phyloP scores from a whole-genome alignment of 1,140 invertebrate species.

The Dermatophagoides farinae region DNA sequence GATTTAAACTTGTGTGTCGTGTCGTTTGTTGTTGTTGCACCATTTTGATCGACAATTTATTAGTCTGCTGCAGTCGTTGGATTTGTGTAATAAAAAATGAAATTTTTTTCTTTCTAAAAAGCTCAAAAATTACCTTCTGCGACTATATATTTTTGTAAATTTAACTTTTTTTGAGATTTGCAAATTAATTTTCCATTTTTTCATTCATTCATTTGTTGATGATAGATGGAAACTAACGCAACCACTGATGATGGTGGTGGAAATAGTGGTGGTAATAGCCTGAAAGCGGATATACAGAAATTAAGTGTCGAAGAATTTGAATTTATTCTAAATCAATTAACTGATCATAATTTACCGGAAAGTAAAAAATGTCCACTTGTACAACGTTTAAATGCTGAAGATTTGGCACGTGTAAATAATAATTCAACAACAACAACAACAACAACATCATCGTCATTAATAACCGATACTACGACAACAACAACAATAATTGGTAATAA shows the following conservation, averaged over 20 bases:
- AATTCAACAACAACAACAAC: neutral
- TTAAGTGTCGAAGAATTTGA: slow-evolving; percentile 10
- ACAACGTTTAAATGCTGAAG: slow-evolving; percentile 10
- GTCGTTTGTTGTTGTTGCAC: no score
- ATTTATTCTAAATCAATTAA: slow-evolving; percentile 12
- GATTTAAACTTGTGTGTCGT: no score
- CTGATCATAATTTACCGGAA: slow-evolving; percentile 12
- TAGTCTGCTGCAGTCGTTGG: no score
- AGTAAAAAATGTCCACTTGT: slow-evolving; percentile 14
- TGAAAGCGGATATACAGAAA: slow-evolving; percentile 1
- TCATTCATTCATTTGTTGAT: neutral
- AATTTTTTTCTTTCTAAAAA: no score
- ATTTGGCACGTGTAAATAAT: neutral
- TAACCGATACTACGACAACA: no score
- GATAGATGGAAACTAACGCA: neutral
- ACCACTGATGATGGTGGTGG: neutral
- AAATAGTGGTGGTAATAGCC: neutral
- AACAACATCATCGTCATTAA: neutral
- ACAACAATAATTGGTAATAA: neutral
- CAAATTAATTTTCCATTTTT: no score
- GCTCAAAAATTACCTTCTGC: no score
- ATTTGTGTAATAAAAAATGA: no score
- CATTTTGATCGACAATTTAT: no score
- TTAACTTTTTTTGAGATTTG: no score
- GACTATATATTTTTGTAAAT: no score